phyloP scores from a whole-genome alignment of 2,888 invertebrate genomes.

The Meiosimyza decipiens region DNA sequence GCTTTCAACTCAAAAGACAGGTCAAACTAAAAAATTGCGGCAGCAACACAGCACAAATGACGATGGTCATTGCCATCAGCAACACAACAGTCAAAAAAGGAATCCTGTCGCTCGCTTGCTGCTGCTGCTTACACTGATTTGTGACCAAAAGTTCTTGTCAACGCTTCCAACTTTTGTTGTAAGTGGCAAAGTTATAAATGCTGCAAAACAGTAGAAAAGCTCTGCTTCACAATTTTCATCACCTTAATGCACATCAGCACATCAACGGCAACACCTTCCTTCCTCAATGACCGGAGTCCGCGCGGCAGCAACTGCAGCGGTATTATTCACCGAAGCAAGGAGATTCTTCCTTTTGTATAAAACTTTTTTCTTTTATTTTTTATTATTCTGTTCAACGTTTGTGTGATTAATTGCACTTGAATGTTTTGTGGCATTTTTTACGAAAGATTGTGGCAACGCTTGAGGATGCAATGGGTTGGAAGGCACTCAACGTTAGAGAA shows the following conservation, averaged over 20 bases:
- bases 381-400: neutral
- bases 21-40: too few species aligned
- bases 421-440: conserved; percentile 29
- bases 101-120: neutral
- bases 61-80: conserved; percentile 10
- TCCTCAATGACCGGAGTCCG: neutral
- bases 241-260: neutral
- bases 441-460: neutral
- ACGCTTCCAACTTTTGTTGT: neutral
- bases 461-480: neutral
- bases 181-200: too few species aligned
- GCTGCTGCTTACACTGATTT: conserved; percentile 15
- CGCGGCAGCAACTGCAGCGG: neutral
- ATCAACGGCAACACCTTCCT: neutral
- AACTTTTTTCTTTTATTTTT: too few species aligned
- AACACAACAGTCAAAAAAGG: neutral
- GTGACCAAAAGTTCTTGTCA: neutral
- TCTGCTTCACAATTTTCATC: too few species aligned
- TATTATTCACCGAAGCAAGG: neutral
- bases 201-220: too few species aligned
- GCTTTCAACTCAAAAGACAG: neutral
- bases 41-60: neutral
- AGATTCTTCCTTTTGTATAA: too few species aligned
- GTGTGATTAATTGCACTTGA: conserved; percentile 35
- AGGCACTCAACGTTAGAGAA: neutral